These are phyloP conservation scores for Platypus cylindrus DNA, from an alignment of 2,888 invertebrate genomes.

Conservation along the genomic window DNA sequence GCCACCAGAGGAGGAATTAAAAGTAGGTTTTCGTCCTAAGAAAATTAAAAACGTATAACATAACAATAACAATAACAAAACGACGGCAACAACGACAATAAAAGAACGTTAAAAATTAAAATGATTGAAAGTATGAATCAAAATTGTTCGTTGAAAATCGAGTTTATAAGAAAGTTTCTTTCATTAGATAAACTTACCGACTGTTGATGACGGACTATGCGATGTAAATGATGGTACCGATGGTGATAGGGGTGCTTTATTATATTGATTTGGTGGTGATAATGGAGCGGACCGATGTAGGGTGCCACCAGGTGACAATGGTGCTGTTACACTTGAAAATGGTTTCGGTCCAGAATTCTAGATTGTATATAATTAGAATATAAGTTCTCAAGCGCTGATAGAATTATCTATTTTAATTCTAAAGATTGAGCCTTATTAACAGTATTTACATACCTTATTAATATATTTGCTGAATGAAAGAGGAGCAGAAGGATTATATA, in stretches of 20 bases:
- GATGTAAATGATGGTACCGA: conserved; percentile 24
- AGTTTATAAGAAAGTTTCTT: not conserved
- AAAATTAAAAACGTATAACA: too few relatives aligned
- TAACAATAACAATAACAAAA: too few relatives aligned
- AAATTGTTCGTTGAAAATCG: conserved; percentile 3
- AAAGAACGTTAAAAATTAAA: too few relatives aligned
- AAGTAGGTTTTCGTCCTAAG: conserved; percentile 32
- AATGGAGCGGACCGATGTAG: conserved; percentile 23
- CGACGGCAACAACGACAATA: too few relatives aligned
- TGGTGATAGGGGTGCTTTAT: conserved; percentile 15
- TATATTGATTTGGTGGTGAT: conserved; percentile 15
- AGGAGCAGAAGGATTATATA: conserved; percentile 25
- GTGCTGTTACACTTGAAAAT: conserved; percentile 43
- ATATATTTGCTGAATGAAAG: conserved; percentile 27
- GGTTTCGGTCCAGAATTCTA: conserved; percentile 42
- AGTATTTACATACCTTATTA: conserved; percentile 22
- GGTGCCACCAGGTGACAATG: conserved; percentile 37
- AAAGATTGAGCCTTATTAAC: too few relatives aligned
- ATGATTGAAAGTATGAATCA: conserved; percentile 7
- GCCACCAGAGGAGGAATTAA: conserved; percentile 32
- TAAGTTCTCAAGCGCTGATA: too few relatives aligned
- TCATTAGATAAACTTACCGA: conserved; percentile 26
- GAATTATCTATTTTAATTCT: too few relatives aligned
- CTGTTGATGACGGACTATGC: conserved; percentile 26
- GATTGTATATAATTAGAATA: conserved; percentile 15